phyloP scores from a whole-genome alignment of 2,797 vertebrate species.

The Streptopelia turtur region DNA sequence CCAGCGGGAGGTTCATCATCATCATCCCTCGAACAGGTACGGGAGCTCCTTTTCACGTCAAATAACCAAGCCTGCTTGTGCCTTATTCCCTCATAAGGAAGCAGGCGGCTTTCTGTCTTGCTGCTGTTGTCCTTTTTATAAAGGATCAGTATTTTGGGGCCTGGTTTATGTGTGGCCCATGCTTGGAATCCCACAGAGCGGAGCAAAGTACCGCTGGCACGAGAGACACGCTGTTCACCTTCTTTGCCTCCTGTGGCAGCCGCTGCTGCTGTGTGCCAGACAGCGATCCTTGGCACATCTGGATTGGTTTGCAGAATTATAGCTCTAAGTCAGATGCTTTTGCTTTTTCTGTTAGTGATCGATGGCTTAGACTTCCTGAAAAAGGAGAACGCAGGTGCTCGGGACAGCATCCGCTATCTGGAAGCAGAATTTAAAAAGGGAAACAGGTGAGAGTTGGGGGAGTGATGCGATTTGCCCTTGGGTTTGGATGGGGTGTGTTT shows the following conservation, averaged over 20 bases:
- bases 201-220: neutral
- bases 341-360: constrained; percentile 81
- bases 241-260: neutral
- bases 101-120: neutral
- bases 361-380: constrained; percentile 95
- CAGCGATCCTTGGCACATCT: too few relatives aligned
- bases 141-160: neutral
- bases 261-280: neutral
- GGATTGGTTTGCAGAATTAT: neutral
- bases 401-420: constrained; percentile 94
- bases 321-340: neutral
- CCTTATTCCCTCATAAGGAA: neutral
- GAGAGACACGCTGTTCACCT: neutral
- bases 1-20: constrained; percentile 94
- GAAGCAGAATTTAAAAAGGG: constrained; percentile 97
- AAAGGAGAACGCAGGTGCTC: constrained; percentile 91
- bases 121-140: neutral
- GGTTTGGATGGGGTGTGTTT: neutral
- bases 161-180: neutral
- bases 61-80: neutral
- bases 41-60: neutral
- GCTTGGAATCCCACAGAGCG: neutral
- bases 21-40: constrained; percentile 96
- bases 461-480: neutral
- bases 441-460: constrained; percentile 84